Evolutionary conservation across 2,797 vertebrate species (phyloP).

Genomic region (Synaphobranchus kaupii): DNA sequence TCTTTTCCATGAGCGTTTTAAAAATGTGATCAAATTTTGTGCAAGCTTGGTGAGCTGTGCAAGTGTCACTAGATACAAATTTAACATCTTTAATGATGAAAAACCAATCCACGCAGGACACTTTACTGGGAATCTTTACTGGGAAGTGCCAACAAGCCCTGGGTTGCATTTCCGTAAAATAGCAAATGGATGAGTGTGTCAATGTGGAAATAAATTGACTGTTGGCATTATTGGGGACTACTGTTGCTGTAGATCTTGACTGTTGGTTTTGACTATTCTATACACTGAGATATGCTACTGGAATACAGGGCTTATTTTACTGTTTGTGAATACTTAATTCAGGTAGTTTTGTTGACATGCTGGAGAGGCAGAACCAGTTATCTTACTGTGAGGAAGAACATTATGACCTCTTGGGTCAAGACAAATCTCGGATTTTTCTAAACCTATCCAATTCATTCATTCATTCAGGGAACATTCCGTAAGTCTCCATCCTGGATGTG

Average conservation of each 20-base stretch:
- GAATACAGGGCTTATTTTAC: conserved; percentile 12
- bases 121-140: not conserved
- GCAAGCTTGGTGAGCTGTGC: not conserved
- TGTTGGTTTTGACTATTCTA: not conserved
- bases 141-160: not conserved
- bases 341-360: not conserved
- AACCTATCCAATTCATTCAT: not conserved
- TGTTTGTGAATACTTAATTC: not conserved
- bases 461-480: not conserved
- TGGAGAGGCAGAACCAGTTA: too few species aligned
- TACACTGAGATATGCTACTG: not conserved
- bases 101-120: not conserved
- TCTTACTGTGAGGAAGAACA: not conserved
- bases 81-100: not conserved
- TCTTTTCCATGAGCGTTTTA: not conserved
- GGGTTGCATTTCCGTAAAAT: not conserved
- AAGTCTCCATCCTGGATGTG: not conserved
- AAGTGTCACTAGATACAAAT: not conserved
- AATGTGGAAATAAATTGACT: not conserved
- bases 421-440: not conserved
- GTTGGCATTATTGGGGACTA: not conserved
- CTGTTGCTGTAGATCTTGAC: not conserved
- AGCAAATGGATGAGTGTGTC: not conserved
- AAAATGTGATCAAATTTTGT: too few species aligned
- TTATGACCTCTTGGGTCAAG: not conserved